Conservation (phyloP, 2,888 invertebrate species). For the Venusia cambrica region DNA sequence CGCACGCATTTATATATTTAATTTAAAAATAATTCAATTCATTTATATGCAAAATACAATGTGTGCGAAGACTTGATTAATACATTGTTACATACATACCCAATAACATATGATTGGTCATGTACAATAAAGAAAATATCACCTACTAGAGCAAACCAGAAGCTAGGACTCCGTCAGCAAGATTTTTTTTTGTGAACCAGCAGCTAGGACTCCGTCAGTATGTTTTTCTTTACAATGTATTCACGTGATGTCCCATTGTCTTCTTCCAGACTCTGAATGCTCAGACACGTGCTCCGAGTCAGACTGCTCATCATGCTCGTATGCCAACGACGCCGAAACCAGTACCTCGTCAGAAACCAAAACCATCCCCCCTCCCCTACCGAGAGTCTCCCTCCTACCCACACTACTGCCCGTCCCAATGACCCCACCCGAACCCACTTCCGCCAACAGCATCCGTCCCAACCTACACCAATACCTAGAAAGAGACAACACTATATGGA, state of each 20-base stretch:
- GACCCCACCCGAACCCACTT: conserved; percentile 47
- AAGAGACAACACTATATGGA: conserved; percentile 69
- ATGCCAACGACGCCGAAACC: conserved; percentile 50
- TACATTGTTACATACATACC: too few species aligned
- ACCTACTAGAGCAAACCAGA: too few species aligned
- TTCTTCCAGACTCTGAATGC: conserved; percentile 84
- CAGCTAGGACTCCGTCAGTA: too few species aligned
- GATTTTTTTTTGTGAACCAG: too few species aligned
- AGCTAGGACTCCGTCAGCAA: too few species aligned
- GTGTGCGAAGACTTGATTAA: too few species aligned
- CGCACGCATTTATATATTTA: too few species aligned
- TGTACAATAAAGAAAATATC: too few species aligned
- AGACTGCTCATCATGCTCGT: conserved; percentile 74
- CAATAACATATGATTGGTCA: too few species aligned
- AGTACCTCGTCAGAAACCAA: conserved; percentile 43
- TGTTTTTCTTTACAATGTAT: too few species aligned
- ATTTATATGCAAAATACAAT: too few species aligned
- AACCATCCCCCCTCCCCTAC: conserved; percentile 57
- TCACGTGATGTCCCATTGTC: conserved; percentile 15
- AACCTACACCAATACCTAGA: conserved; percentile 70
- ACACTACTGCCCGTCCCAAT: conserved; percentile 56
- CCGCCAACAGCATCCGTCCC: conserved; percentile 62
- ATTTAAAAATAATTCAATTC: too few species aligned
- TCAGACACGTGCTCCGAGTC: conserved; percentile 87
- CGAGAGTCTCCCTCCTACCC: conserved; percentile 40